These are phyloP conservation scores for Anguilla megastoma DNA, from an alignment of 2,797 vertebrate genomes.

Conservation along the genomic window DNA sequence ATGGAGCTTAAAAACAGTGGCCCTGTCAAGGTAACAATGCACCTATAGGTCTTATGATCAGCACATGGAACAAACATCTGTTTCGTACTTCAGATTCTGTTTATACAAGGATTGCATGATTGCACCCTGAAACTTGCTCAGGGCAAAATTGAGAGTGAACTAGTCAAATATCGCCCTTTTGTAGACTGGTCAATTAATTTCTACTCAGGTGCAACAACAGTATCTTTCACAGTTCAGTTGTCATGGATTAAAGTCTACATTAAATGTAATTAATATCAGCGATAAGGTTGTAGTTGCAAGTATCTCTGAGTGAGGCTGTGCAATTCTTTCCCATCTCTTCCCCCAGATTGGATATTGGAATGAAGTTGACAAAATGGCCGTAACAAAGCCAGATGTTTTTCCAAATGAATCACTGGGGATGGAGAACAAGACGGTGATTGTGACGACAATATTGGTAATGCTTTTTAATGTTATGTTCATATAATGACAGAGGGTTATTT, in stretches of 20 bases:
- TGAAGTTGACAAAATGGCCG: conserved; percentile 97
- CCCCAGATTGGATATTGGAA: conserved; percentile 98
- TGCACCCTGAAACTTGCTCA: background rate
- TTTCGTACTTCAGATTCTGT: too few species aligned
- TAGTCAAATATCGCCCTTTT: background rate
- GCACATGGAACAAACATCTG: background rate
- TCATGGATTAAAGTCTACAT: background rate
- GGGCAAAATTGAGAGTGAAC: background rate
- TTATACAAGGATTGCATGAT: background rate
- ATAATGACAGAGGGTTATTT: background rate
- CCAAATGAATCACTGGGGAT: conserved; percentile 91
- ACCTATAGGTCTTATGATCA: background rate
- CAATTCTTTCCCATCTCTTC: conserved; percentile 35
- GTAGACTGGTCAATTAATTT: background rate
- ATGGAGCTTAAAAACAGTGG: conserved; percentile 98
- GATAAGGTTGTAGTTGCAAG: background rate
- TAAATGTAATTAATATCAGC: background rate
- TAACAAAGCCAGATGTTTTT: conserved; percentile 89
- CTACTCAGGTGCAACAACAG: background rate
- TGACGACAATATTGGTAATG: conserved; percentile 97
- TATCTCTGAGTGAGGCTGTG: background rate
- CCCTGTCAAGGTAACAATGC: conserved; percentile 86
- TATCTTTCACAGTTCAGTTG: background rate
- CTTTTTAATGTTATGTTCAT: background rate
- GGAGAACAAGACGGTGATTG: conserved; percentile 98